Evolutionary conservation across 2,113 vertebrate genomes (phyloP).

Genomic region (Microtus montanus): DNA sequence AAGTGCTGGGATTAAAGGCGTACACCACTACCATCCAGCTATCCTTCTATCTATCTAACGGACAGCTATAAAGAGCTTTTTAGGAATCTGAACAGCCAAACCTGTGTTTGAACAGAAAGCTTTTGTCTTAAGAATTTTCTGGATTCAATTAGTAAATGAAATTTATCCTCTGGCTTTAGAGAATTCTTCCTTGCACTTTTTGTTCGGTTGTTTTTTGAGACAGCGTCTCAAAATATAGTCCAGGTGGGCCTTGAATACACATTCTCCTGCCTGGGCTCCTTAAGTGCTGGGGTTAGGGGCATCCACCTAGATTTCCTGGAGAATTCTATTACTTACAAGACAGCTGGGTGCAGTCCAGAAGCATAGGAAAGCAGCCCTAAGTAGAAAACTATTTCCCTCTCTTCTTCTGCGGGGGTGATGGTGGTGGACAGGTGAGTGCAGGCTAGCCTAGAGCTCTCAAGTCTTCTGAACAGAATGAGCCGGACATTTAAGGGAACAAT

Average conservation of each 20-base stretch:
- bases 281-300: neutral
- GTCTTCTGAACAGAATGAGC: neutral
- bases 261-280: neutral
- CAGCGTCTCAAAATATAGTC: neutral
- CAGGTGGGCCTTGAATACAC: neutral
- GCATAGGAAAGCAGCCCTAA: neutral
- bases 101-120: too few species aligned
- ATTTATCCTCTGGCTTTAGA: too few species aligned
- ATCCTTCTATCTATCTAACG: too few species aligned
- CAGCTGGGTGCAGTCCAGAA: neutral
- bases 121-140: too few species aligned
- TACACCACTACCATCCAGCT: accelerated
- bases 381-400: neutral
- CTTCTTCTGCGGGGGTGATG: neutral
- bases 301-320: too few species aligned
- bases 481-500: neutral
- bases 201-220: neutral
- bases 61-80: too few species aligned
- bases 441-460: neutral
- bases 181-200: too few species aligned
- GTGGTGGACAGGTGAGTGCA: neutral
- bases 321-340: neutral
- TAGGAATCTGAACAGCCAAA: too few species aligned
- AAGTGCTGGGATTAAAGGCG: too few species aligned
- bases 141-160: too few species aligned